These are phyloP conservation scores for Caenorhabditis drosophilae DNA, from an alignment of 2,888 invertebrate genomes.

Conservation along the genomic window DNA sequence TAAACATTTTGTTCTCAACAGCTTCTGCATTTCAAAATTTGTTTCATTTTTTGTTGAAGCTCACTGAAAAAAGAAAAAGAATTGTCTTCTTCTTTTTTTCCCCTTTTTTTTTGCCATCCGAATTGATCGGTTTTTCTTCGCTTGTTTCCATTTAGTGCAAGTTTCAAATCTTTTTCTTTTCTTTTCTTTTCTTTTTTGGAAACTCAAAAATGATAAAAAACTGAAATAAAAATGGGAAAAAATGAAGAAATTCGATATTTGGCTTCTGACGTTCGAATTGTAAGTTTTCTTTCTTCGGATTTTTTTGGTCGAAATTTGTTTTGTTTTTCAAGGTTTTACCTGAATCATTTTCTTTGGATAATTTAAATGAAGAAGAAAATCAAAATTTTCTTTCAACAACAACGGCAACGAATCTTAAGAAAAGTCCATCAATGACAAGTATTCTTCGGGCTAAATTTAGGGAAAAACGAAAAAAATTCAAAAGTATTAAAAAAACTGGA, in stretches of 20 bases:
- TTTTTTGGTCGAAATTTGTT: too few relatives aligned
- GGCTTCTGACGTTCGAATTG: neutral
- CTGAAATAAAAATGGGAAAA: too few relatives aligned
- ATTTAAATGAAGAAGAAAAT: neutral
- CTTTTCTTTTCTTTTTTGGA: neutral
- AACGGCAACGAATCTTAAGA: slow-evolving; percentile 15
- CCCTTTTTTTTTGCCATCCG: too few relatives aligned
- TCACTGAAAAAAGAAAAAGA: too few relatives aligned
- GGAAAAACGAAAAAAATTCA: slow-evolving; percentile 24
- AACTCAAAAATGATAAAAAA: too few relatives aligned
- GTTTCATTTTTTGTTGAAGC: too few relatives aligned
- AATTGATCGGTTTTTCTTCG: too few relatives aligned
- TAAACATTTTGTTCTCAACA: too few relatives aligned
- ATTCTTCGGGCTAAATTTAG: slow-evolving; percentile 12
- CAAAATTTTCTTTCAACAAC: neutral
- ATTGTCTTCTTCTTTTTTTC: too few relatives aligned
- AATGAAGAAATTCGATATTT: neutral
- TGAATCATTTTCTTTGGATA: neutral
- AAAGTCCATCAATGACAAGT: slow-evolving; percentile 21
- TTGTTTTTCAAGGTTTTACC: neutral
- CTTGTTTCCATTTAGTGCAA: too few relatives aligned
- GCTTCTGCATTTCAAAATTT: too few relatives aligned
- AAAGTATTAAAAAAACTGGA: slow-evolving; percentile 5
- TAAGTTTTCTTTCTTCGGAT: too few relatives aligned
- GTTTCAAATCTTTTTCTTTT: neutral